phyloP scores from a whole-genome alignment of 2,113 vertebrate genomes.

The Microcebus jonahi region DNA sequence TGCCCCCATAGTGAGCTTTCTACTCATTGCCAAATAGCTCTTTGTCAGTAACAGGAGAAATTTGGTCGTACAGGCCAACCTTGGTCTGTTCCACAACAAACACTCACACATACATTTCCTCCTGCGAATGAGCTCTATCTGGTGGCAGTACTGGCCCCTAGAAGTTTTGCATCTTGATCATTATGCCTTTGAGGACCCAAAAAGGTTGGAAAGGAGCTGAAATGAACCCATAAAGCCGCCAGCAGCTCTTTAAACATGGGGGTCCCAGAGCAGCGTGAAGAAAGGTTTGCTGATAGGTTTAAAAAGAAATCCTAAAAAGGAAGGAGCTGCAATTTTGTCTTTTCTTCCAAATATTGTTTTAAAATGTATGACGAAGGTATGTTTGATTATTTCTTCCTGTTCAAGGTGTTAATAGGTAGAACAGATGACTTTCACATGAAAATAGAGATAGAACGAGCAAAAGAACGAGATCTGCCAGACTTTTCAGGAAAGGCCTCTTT shows the following conservation, averaged over 20 bases:
- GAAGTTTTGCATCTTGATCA: background rate
- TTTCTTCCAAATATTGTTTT: background rate
- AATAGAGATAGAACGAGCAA: background rate
- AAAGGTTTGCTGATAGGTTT: background rate
- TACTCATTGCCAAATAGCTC: background rate
- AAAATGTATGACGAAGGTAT: background rate
- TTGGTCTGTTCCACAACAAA: background rate
- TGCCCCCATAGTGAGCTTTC: background rate
- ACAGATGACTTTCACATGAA: background rate
- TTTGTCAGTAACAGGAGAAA: background rate
- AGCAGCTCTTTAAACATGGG: background rate
- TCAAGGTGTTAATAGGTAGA: background rate
- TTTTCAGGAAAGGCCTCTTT: background rate
- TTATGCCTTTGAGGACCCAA: background rate
- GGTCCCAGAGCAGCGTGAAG: background rate
- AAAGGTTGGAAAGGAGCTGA: background rate
- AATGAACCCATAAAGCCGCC: fast-evolving
- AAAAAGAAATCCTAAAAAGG: background rate
- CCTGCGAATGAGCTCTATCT: background rate
- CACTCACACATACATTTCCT: too few species aligned
- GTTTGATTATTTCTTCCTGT: background rate
- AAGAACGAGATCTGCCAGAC: background rate
- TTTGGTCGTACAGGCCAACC: background rate
- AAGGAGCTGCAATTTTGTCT: background rate
- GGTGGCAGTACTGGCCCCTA: too few species aligned